Percentiles rank a stretch among this genome's conserved stretches.
phyloP scores from a whole-genome alignment of 2,888 invertebrate species.

The Euproctis similis region DNA sequence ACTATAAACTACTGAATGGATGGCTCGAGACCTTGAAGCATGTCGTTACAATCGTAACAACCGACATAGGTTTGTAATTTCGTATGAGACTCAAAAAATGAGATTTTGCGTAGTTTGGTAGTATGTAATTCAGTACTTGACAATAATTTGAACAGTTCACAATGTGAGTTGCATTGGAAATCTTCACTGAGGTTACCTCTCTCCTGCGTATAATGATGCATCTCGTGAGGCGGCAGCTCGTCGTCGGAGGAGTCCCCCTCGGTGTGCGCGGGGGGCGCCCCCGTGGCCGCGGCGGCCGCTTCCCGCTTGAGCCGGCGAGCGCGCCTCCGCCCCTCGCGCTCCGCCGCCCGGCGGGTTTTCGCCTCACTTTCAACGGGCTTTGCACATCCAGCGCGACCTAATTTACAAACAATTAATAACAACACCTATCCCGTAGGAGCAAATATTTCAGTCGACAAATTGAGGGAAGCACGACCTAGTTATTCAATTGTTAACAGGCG shows the following conservation, averaged over 20 bases:
- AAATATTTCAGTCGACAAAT: background rate
- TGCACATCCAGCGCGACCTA: slow-evolving; percentile 41
- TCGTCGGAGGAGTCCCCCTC: slow-evolving; percentile 99
- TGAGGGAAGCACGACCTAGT: no score
- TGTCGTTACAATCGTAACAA: no score
- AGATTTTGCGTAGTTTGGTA: no score
- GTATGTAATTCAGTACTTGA: no score
- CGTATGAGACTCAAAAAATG: no score
- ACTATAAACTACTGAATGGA: no score
- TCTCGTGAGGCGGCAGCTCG: slow-evolving; percentile 89
- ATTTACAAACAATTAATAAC: background rate
- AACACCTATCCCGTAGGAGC: background rate
- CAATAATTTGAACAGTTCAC: no score
- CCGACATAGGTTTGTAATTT: no score
- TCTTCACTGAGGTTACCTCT: no score
- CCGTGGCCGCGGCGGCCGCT: slow-evolving; percentile 62
- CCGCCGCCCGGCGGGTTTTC: slow-evolving; percentile 87
- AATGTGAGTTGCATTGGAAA: no score
- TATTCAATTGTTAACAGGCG: no score
- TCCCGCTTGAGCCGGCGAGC: slow-evolving; percentile 88
- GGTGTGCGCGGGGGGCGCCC: slow-evolving; percentile 76
- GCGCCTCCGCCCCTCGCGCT: slow-evolving; percentile 93
- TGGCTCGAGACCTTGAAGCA: no score
- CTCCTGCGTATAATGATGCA: slow-evolving; percentile 71
- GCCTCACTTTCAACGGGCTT: slow-evolving; percentile 71